These are phyloP conservation scores for Diceros bicornis DNA, from an alignment of 2,797 vertebrate species.

Conservation along the genomic window DNA sequence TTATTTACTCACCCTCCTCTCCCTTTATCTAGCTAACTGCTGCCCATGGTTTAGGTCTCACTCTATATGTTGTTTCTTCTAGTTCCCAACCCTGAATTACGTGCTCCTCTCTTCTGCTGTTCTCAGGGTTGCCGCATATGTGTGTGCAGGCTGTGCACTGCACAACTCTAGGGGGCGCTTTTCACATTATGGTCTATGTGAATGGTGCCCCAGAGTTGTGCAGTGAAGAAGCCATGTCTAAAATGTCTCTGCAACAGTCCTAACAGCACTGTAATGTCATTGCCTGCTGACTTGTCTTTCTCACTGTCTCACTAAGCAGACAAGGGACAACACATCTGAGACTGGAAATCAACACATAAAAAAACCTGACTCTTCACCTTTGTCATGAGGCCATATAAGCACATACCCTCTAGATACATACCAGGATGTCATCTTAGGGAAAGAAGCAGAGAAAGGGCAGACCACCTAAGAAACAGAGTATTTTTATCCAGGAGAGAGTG, in stretches of 20 bases:
- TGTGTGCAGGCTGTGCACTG: not conserved
- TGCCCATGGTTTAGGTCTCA: not conserved
- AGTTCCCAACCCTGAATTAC: not conserved
- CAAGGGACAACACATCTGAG: not conserved
- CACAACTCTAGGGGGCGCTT: accelerated
- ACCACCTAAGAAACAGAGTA: not conserved
- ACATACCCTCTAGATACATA: not conserved
- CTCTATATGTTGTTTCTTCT: not conserved
- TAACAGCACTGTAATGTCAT: not conserved
- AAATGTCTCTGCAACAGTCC: not conserved
- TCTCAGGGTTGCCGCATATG: accelerated
- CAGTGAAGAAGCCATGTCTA: not conserved
- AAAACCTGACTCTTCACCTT: not conserved
- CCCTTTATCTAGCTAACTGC: not conserved
- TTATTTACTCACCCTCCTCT: not conserved
- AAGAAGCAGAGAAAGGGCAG: not conserved
- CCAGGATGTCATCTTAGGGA: not conserved
- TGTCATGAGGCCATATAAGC: not conserved
- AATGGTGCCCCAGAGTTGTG: not conserved
- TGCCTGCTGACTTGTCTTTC: not conserved
- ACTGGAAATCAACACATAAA: not conserved
- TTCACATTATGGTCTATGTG: not conserved
- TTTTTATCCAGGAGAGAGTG: not conserved
- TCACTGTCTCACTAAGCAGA: not conserved
- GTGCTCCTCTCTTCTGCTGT: not conserved